Evolutionary conservation across 2,888 invertebrate species (phyloP).

Genomic region (Lingula anatina): DNA sequence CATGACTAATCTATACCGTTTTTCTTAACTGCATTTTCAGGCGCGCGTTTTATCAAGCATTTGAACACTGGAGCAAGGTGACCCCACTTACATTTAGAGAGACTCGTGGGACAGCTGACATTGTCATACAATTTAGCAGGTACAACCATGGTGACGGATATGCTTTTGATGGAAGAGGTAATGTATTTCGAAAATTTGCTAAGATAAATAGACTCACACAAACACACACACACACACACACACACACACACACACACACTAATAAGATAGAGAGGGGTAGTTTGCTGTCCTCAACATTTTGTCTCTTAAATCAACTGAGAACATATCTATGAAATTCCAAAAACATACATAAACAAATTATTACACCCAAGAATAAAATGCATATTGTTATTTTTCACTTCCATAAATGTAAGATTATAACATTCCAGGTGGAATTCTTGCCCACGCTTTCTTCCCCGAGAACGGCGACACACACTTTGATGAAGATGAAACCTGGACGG

Average conservation of each 20-base stretch:
- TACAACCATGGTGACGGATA: constrained; percentile 41
- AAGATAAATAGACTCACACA: too few relatives aligned
- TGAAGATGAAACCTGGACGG: constrained; percentile 46
- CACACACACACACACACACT: too few relatives aligned
- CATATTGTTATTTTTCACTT: too few relatives aligned
- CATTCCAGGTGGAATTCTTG: constrained; percentile 35
- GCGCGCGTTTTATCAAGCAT: constrained; percentile 27
- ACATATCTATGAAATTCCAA: too few relatives aligned
- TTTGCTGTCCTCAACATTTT: too few relatives aligned
- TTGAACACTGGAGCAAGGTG: constrained; percentile 38
- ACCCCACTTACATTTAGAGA: constrained; percentile 29
- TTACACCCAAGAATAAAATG: too few relatives aligned
- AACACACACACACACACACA: too few relatives aligned
- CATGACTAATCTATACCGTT: too few relatives aligned
- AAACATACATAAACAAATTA: too few relatives aligned
- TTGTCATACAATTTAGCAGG: constrained; percentile 33
- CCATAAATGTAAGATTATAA: too few relatives aligned
- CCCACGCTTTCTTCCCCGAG: constrained; percentile 50
- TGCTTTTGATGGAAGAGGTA: constrained; percentile 45
- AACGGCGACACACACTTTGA: constrained; percentile 49
- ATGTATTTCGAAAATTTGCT: background rate
- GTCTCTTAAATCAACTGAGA: too few relatives aligned
- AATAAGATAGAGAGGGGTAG: too few relatives aligned
- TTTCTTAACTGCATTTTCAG: constrained; percentile 15
- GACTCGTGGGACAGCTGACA: constrained; percentile 25